Percentiles rank a stretch among this genome's conserved stretches.
Conservation (phyloP, 2,888 invertebrate genomes). For the Biston betularia region DNA sequence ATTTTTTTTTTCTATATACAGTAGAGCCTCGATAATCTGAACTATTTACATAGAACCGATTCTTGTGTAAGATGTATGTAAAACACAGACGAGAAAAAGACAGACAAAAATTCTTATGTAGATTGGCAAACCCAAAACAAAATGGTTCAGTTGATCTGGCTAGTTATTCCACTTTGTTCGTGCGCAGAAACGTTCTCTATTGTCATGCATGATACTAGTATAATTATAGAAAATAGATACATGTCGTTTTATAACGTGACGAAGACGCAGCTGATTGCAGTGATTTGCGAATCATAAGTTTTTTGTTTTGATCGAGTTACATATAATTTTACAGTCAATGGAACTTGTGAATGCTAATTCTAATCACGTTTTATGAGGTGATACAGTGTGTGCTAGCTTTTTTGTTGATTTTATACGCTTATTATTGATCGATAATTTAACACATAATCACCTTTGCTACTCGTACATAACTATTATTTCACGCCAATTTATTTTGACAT, state of each 20-base stretch:
- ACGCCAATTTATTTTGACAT: neutral
- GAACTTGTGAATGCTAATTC: slow-evolving; percentile 28
- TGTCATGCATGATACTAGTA: slow-evolving; percentile 20
- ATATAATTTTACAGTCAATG: slow-evolving; percentile 33
- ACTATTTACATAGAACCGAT: no score
- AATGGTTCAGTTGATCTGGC: no score
- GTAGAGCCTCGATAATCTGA: neutral
- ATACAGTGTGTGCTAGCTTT: slow-evolving; percentile 24
- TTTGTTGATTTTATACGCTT: slow-evolving; percentile 24
- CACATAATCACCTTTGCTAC: neutral
- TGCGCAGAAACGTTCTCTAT: slow-evolving; percentile 12
- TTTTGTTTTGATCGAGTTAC: slow-evolving; percentile 40
- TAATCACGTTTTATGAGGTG: slow-evolving; percentile 24
- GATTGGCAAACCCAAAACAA: no score
- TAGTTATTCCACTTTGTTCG: neutral
- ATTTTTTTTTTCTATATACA: no score
- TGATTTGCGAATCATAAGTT: slow-evolving; percentile 44
- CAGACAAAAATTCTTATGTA: no score
- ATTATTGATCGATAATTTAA: slow-evolving; percentile 15
- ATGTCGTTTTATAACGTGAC: slow-evolving; percentile 34
- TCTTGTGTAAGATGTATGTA: neutral
- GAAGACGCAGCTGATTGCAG: slow-evolving; percentile 39
- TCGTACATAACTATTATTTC: slow-evolving; percentile 1
- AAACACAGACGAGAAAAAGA: neutral
- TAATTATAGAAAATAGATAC: slow-evolving; percentile 36